A percentile compares a stretch with the other conserved stretches of the same genome.
Evolutionary conservation across 92 coral and sea anemone species (phyloP).

Genomic region (Desmophyllum pertusum): DNA sequence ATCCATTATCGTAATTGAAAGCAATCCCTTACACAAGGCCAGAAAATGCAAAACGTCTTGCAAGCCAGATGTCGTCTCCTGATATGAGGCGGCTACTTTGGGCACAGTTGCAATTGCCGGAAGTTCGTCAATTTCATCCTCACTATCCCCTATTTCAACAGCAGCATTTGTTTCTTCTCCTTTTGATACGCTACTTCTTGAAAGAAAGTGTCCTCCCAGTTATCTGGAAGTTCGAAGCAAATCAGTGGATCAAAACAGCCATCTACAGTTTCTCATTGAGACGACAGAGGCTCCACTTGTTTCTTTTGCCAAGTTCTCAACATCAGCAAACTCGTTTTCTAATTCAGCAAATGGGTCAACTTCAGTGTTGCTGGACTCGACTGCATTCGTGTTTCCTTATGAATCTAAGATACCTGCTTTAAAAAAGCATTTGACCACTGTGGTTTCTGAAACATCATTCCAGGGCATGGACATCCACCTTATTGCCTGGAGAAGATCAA

Average conservation of each 20-base stretch:
- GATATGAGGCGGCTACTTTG: slow-evolving; percentile 1
- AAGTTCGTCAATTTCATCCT: slow-evolving; percentile 12
- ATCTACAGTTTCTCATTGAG: slow-evolving; percentile 50
- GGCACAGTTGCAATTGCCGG: slow-evolving; percentile 5
- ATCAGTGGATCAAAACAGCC: slow-evolving; percentile 53
- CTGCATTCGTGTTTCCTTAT: slow-evolving; percentile 55
- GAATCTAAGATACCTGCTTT: slow-evolving; percentile 51
- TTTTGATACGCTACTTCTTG: slow-evolving; percentile 15
- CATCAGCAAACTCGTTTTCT: slow-evolving; percentile 34
- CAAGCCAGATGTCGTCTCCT: slow-evolving; percentile 24
- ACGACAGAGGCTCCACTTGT: slow-evolving; percentile 42
- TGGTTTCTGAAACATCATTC: slow-evolving; percentile 40
- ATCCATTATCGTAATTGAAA: too few relatives aligned
- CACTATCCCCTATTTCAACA: slow-evolving; percentile 26
- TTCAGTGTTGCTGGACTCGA: slow-evolving; percentile 29
- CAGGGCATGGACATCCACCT: slow-evolving; percentile 31
- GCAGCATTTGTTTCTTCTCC: slow-evolving; percentile 29
- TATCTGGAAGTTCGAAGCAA: slow-evolving; percentile 57
- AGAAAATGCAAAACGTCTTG: slow-evolving; percentile 16
- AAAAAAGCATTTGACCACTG: slow-evolving; percentile 40
- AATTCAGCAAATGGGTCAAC: slow-evolving; percentile 51
- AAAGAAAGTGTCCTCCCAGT: slow-evolving; percentile 42
- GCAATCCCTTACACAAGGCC: too few relatives aligned
- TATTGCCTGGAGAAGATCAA: slow-evolving; percentile 26
- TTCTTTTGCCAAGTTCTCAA: slow-evolving; percentile 52